phyloP scores from a whole-genome alignment of 2,888 invertebrate genomes.

The Resseliella maxima region DNA sequence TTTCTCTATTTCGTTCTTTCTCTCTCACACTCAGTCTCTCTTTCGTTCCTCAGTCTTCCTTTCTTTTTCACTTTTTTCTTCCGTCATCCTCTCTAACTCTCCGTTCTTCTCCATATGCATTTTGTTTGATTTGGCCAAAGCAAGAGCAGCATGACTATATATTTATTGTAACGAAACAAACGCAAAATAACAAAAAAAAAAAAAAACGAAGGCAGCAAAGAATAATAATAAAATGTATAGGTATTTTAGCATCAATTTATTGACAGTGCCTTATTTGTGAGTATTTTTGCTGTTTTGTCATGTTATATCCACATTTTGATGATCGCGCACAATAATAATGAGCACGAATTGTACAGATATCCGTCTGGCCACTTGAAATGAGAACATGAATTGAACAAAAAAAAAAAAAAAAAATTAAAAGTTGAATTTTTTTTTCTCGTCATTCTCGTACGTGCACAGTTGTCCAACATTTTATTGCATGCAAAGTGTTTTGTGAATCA shows the following conservation, averaged over 20 bases:
- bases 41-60: no score
- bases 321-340: conserved; percentile 32
- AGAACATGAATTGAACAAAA: conserved; percentile 46
- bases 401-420: no score
- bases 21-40: no score
- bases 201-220: background rate
- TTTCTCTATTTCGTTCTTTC: background rate
- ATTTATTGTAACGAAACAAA: conserved; percentile 35
- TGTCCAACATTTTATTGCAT: conserved; percentile 15
- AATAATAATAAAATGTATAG: conserved; percentile 37
- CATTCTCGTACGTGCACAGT: background rate
- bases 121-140: conserved; percentile 46
- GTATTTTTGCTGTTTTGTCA: conserved; percentile 19
- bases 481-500: conserved; percentile 42
- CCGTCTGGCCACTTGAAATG: conserved; percentile 23
- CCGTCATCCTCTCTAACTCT: no score
- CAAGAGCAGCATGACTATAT: conserved; percentile 50
- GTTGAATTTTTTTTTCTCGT: conserved; percentile 15
- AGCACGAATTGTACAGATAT: background rate
- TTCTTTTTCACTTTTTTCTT: no score
- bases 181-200: background rate
- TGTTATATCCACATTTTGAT: conserved; percentile 28
- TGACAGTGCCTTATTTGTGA: conserved; percentile 52
- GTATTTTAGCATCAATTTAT: conserved; percentile 55
- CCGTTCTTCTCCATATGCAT: no score